Percentiles rank a stretch among this genome's conserved stretches.
phyloP scores from a whole-genome alignment of 2,113 vertebrate species.

The Cephalopterus ornatus region DNA sequence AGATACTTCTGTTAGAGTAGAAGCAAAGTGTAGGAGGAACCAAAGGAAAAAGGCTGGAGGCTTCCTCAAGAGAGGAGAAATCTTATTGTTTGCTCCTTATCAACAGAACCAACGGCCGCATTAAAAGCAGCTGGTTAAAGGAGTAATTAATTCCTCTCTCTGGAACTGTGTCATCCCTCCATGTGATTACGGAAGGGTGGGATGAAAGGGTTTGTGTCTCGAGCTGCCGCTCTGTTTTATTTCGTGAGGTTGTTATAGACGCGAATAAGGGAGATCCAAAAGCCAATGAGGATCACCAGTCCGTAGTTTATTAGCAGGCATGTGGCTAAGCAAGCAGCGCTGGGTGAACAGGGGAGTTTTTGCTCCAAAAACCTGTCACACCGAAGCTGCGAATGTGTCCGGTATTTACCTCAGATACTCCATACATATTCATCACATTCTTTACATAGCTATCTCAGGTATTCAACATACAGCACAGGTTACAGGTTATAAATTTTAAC shows the following conservation, averaged over 20 bases:
- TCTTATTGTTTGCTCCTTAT: constrained; percentile 9
- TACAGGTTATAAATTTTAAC: no score
- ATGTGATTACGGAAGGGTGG: background rate
- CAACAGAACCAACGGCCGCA: background rate
- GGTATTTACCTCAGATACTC: no score
- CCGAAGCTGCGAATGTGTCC: no score
- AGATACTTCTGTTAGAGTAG: background rate
- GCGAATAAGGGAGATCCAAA: no score
- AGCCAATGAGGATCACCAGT: no score
- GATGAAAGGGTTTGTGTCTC: background rate
- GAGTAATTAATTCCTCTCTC: background rate
- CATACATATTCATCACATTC: no score
- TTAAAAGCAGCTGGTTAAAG: background rate
- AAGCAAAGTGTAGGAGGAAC: background rate
- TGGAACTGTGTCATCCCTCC: background rate
- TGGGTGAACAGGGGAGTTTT: no score
- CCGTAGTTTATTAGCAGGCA: no score
- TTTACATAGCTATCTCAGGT: no score
- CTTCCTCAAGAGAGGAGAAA: background rate
- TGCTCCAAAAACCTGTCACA: no score
- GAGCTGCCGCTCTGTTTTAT: background rate
- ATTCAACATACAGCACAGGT: no score
- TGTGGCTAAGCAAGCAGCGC: no score
- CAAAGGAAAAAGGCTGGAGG: background rate
- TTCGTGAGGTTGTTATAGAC: constrained; percentile 6